Evolutionary conservation across 2,113 vertebrate species (phyloP).

Genomic region (Perognathus longimembris): DNA sequence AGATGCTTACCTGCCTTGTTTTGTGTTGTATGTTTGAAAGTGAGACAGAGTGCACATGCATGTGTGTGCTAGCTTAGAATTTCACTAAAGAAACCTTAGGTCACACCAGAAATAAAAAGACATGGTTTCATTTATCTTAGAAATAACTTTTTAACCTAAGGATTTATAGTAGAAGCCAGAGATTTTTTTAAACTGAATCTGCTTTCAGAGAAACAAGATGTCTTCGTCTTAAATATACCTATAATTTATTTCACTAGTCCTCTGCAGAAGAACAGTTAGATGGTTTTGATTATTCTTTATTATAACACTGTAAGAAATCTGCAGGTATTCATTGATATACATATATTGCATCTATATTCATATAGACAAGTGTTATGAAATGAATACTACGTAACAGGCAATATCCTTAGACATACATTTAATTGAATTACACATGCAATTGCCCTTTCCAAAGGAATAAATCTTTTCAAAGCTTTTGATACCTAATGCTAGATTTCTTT

Average conservation of each 20-base stretch:
- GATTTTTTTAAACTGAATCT: neutral
- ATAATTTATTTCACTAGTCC: neutral
- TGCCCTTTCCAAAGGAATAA: neutral
- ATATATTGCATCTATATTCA: neutral
- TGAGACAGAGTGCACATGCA: neutral
- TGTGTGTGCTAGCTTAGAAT: neutral
- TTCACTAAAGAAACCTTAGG: constrained; percentile 30
- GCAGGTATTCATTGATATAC: neutral
- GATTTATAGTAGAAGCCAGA: neutral
- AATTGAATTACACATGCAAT: neutral
- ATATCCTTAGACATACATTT: neutral
- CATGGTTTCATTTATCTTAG: constrained; percentile 33
- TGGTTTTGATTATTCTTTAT: neutral
- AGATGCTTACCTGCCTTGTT: neutral
- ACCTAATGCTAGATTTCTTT: neutral
- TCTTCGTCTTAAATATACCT: neutral
- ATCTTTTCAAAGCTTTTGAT: neutral
- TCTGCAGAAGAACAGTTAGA: neutral
- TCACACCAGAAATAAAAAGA: constrained; percentile 43
- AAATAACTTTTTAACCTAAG: neutral
- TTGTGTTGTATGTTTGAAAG: constrained; percentile 34
- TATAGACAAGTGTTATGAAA: neutral
- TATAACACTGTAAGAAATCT: neutral
- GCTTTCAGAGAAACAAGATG: constrained; percentile 21
- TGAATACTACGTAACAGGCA: neutral